phyloP scores from a whole-genome alignment of 2,113 vertebrate species.

The Dasypus novemcinctus region DNA sequence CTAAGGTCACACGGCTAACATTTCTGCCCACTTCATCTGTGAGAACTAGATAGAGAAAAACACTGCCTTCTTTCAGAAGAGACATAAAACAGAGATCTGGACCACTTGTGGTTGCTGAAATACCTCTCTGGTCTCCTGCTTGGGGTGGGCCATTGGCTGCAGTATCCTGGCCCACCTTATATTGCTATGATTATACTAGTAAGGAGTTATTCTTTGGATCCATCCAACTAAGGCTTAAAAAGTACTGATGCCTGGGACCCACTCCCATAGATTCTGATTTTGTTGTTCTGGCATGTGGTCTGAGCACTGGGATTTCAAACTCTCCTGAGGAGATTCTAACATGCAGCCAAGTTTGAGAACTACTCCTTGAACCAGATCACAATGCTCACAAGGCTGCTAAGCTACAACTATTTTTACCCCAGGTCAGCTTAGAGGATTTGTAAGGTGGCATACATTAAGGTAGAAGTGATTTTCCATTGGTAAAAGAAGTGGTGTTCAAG shows the following conservation, averaged over 20 bases:
- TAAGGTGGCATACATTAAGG: not conserved
- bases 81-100: slow-evolving; percentile 31
- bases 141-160: not conserved
- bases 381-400: not conserved
- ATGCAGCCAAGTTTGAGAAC: not conserved
- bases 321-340: not conserved
- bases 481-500: not conserved
- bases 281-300: not conserved
- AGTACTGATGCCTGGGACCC: not conserved
- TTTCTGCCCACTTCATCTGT: slow-evolving; percentile 36
- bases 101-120: not conserved
- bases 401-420: not conserved
- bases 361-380: not conserved
- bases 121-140: slow-evolving; percentile 3
- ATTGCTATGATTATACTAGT: not conserved
- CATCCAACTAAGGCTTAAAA: not conserved
- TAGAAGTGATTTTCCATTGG: not conserved
- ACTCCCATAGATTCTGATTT: not conserved
- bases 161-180: not conserved
- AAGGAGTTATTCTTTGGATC: not conserved
- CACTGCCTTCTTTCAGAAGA: slow-evolving; percentile 24
- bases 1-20: not conserved
- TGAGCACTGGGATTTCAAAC: not conserved
- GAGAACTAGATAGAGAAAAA: slow-evolving; percentile 35
- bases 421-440: not conserved